Percentiles rank a stretch among this genome's conserved stretches.
phyloP scores from a whole-genome alignment of 2,888 invertebrate genomes.

The Thereva unica region DNA sequence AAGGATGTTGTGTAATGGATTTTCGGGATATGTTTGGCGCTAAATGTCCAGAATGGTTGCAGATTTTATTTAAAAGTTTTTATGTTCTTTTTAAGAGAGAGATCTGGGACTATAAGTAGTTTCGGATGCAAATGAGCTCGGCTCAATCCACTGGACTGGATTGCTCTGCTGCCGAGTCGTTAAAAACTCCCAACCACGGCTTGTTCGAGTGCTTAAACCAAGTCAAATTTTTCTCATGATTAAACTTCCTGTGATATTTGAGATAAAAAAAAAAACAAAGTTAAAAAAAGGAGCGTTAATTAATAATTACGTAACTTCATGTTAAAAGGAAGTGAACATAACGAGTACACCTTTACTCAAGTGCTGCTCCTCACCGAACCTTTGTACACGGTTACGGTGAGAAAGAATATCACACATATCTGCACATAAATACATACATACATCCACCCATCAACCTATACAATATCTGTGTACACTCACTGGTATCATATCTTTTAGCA shows the following conservation, averaged over 20 bases:
- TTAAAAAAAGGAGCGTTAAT: constrained; percentile 19
- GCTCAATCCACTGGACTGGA: too few relatives aligned
- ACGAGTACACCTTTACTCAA: not conserved
- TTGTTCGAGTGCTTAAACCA: not conserved
- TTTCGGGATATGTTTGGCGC: not conserved
- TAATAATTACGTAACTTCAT: constrained; percentile 25
- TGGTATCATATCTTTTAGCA: constrained; percentile 39
- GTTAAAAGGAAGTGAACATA: not conserved
- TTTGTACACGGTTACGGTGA: not conserved
- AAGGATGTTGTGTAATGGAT: constrained; percentile 3
- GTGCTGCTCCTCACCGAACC: not conserved
- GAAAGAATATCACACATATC: not conserved
- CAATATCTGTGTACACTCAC: too few relatives aligned
- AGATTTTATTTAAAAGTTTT: not conserved
- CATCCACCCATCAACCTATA: constrained; percentile 7
- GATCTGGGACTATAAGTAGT: too few relatives aligned
- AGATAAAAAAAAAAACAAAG: constrained; percentile 21
- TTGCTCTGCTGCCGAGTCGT: too few relatives aligned
- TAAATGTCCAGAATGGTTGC: not conserved
- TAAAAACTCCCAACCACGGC: too few relatives aligned
- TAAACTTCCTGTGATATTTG: not conserved
- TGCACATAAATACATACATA: constrained; percentile 10
- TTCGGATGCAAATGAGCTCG: too few relatives aligned
- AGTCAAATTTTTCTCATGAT: not conserved
- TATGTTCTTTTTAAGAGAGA: not conserved